Conservation (phyloP, 1,140 invertebrate species). For the Melitaea cinxia region DNA sequence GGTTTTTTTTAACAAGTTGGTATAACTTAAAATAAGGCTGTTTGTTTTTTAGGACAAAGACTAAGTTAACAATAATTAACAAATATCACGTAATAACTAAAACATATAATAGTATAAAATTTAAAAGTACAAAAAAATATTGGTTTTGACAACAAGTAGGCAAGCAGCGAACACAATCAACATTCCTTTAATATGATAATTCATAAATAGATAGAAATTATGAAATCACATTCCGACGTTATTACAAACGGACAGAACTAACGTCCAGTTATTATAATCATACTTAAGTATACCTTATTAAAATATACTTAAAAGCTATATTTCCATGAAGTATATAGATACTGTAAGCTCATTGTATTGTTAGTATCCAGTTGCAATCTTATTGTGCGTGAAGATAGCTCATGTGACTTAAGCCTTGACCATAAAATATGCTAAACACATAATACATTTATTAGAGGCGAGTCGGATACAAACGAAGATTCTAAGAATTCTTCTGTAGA, state of each 20-base stretch:
- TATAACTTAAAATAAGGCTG: too few species aligned
- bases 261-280: background rate
- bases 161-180: background rate
- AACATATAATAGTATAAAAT: too few species aligned
- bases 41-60: too few species aligned
- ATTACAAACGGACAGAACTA: background rate
- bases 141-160: background rate
- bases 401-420: background rate
- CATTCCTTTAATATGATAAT: conserved; percentile 12
- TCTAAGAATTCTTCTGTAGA: too few species aligned
- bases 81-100: too few species aligned
- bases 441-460: background rate
- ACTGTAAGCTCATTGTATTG: background rate
- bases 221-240: conserved; percentile 2
- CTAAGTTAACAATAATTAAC: too few species aligned
- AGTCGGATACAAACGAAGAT: too few species aligned
- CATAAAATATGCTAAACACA: background rate
- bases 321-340: background rate
- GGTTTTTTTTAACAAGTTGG: too few species aligned
- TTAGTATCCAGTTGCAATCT: conserved; percentile 4
- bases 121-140: background rate
- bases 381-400: background rate
- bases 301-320: background rate
- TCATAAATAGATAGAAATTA: conserved; percentile 13
- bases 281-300: background rate